Evolutionary conservation across 2,113 vertebrate genomes (phyloP).

Genomic region (Falcunculus frontatus): DNA sequence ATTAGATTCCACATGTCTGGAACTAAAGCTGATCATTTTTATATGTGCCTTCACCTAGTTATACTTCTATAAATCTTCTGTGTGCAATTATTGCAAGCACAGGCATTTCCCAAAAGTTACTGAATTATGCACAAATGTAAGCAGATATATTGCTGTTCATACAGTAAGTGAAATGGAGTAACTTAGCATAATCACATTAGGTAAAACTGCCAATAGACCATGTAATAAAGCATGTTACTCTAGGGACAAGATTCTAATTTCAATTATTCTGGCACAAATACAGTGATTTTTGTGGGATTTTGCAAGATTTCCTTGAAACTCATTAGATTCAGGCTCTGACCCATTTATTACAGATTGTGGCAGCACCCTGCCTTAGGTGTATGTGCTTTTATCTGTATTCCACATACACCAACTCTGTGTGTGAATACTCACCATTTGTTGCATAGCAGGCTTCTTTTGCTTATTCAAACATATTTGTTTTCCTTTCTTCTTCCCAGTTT

Average conservation of each 20-base stretch:
- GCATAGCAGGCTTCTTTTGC: not conserved
- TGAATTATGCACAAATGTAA: conserved; percentile 64
- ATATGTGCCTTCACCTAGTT: conserved; percentile 36
- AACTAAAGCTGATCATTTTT: conserved; percentile 63
- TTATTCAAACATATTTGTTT: not conserved
- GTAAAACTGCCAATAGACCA: conserved; percentile 54
- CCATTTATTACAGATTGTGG: not conserved
- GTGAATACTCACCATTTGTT: not conserved
- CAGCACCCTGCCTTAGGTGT: not conserved
- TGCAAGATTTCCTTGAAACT: not conserved
- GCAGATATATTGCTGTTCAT: conserved; percentile 66
- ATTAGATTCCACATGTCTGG: conserved; percentile 33
- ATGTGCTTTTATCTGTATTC: not conserved
- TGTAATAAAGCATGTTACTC: conserved; percentile 57
- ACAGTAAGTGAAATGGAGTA: conserved; percentile 60
- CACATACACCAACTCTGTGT: fast-evolving
- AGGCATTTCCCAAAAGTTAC: conserved; percentile 59
- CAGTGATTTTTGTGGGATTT: not conserved
- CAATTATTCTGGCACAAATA: not conserved
- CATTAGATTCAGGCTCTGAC: not conserved
- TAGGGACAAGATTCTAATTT: conserved; percentile 21
- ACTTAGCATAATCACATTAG: conserved; percentile 64
- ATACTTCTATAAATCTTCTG: conserved; percentile 58
- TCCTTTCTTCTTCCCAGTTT: conserved; percentile 74
- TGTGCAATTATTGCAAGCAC: conserved; percentile 48